Evolutionary conservation across 92 coral and sea anemone species (phyloP).

Genomic region (Muricea muricata): DNA sequence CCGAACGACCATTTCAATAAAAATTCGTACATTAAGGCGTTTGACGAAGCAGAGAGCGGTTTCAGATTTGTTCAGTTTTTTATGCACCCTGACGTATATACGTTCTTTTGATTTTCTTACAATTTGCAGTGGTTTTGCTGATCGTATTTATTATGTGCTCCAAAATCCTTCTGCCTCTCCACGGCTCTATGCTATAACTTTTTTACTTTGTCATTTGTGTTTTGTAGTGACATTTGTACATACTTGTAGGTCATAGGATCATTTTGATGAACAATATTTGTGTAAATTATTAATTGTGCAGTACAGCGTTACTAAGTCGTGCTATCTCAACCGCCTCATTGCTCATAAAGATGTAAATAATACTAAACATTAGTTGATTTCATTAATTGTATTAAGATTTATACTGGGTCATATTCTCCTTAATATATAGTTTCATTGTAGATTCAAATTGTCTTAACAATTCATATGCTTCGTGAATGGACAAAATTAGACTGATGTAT

Average conservation of each 20-base stretch:
- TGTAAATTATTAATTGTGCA: conserved; percentile 3
- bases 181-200: no score
- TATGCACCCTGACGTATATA: no score
- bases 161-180: no score
- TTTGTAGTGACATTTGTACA: neutral
- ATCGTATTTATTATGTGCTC: no score
- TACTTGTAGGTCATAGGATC: neutral
- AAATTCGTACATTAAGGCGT: no score
- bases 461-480: no score
- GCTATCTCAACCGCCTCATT: neutral
- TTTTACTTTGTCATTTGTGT: neutral
- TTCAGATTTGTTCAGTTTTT: no score
- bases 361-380: neutral
- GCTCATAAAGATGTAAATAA: neutral
- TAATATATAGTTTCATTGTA: no score
- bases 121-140: neutral
- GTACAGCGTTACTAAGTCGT: neutral
- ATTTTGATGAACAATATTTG: neutral
- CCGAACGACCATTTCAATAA: no score
- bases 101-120: neutral
- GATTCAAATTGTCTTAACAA: no score
- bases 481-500: no score
- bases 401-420: neutral
- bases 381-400: conserved; percentile 10
- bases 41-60: no score